Percentiles rank a stretch among this genome's conserved stretches.
Evolutionary conservation across 2,888 invertebrate species (phyloP).

Genomic region (Dendrolimus houi): DNA sequence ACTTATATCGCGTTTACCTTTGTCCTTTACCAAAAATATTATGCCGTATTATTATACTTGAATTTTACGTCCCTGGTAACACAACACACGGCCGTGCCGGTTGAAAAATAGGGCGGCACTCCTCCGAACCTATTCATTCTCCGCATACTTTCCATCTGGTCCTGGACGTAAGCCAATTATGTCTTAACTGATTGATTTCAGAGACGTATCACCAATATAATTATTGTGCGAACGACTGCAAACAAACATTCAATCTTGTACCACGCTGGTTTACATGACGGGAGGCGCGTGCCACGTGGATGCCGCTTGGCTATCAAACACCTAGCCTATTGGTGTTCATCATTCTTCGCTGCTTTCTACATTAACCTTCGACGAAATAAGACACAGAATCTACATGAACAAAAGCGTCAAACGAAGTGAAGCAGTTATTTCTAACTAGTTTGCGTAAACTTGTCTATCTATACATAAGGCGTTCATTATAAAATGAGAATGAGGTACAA

Average conservation of each 20-base stretch:
- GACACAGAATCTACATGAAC: too few species aligned
- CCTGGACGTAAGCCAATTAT: constrained; percentile 33
- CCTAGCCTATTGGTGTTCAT: too few species aligned
- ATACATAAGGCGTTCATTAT: too few species aligned
- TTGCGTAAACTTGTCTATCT: too few species aligned
- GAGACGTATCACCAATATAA: constrained; percentile 25
- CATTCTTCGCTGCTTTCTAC: too few species aligned
- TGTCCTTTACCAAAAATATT: too few species aligned
- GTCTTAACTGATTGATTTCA: constrained; percentile 49
- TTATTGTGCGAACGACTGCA: constrained; percentile 16
- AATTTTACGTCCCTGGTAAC: neutral
- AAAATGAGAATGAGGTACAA: too few species aligned
- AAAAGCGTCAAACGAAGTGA: too few species aligned
- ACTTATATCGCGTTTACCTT: too few species aligned
- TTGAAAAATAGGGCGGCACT: constrained; percentile 13
- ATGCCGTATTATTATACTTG: too few species aligned
- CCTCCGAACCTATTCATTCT: constrained; percentile 8
- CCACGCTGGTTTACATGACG: neutral
- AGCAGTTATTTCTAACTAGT: too few species aligned
- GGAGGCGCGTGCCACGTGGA: neutral
- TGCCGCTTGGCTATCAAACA: neutral
- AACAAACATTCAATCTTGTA: neutral
- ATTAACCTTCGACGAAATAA: too few species aligned
- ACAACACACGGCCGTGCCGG: constrained; percentile 3
- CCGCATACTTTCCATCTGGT: constrained; percentile 29